These are phyloP conservation scores for Benitochromis conjunctus DNA, from an alignment of 2,113 vertebrate species.

Conservation along the genomic window DNA sequence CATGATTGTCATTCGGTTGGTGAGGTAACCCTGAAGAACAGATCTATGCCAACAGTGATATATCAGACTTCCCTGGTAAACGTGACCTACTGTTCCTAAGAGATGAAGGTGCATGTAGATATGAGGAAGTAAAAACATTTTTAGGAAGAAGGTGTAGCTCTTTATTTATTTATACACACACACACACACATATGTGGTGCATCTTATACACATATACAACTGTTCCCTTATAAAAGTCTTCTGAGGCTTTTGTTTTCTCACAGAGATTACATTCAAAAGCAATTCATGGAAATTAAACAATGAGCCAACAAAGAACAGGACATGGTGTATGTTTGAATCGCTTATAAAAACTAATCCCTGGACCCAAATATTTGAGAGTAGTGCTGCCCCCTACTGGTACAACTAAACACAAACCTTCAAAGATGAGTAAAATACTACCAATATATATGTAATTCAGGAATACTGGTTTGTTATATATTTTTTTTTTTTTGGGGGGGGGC, in stretches of 20 bases:
- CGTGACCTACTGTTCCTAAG: neutral
- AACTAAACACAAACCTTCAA: neutral
- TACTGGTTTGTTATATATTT: neutral
- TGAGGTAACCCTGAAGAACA: neutral
- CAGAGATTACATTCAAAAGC: neutral
- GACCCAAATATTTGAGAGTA: neutral
- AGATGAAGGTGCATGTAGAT: neutral
- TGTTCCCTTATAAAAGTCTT: neutral
- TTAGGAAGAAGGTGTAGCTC: neutral
- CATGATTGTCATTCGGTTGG: neutral
- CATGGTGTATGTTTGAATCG: neutral
- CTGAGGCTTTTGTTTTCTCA: neutral
- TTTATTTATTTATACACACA: neutral
- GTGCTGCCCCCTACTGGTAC: constrained; percentile 39
- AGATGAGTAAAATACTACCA: neutral
- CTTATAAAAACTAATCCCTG: neutral
- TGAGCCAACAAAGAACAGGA: neutral
- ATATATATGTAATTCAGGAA: neutral
- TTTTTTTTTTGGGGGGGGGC: too few species aligned
- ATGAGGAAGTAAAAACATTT: constrained; percentile 6
- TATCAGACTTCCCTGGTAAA: neutral
- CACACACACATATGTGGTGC: neutral
- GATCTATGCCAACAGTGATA: neutral
- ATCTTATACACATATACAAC: neutral
- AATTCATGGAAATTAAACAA: neutral